Evolutionary conservation across 2,888 invertebrate genomes (phyloP).

Genomic region (Melieria crassipennis): DNA sequence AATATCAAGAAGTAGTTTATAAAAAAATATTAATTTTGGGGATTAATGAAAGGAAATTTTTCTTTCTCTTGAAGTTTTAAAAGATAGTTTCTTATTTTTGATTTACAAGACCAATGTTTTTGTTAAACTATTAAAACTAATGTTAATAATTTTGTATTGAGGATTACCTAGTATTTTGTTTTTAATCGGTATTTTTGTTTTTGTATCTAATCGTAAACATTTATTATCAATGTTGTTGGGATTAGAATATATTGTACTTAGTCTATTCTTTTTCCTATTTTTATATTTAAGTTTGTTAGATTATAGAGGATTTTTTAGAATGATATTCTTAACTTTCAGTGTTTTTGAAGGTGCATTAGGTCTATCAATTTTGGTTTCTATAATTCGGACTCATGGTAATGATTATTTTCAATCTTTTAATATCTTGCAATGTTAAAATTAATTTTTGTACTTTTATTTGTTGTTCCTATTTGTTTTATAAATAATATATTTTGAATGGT

Average conservation of each 20-base stretch:
- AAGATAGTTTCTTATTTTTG: constrained; percentile 70
- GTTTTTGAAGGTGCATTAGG: constrained; percentile 76
- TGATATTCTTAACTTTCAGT: constrained; percentile 72
- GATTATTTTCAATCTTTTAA: constrained; percentile 73
- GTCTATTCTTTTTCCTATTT: constrained; percentile 68
- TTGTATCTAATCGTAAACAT: constrained; percentile 70
- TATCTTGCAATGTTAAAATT: constrained; percentile 71
- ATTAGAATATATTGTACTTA: constrained; percentile 71
- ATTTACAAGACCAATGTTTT: constrained; percentile 78
- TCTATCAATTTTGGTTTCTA: constrained; percentile 71
- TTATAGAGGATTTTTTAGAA: constrained; percentile 69
- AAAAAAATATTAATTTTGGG: constrained; percentile 78
- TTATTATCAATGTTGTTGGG: constrained; percentile 71
- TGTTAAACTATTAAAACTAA: constrained; percentile 74
- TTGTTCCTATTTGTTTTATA: constrained; percentile 67
- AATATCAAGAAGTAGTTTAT: constrained; percentile 72
- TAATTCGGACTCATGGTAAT: constrained; percentile 73
- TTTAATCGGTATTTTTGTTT: constrained; percentile 68
- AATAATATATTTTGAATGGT: constrained; percentile 69
- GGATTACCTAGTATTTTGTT: constrained; percentile 66
- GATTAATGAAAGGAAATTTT: constrained; percentile 70
- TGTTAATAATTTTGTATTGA: constrained; percentile 67
- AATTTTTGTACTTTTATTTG: constrained; percentile 61
- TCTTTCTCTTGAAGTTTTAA: constrained; percentile 73
- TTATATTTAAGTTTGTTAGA: constrained; percentile 66